Evolutionary conservation across 2,888 invertebrate species (phyloP).

Genomic region (Linyphia triangularis): DNA sequence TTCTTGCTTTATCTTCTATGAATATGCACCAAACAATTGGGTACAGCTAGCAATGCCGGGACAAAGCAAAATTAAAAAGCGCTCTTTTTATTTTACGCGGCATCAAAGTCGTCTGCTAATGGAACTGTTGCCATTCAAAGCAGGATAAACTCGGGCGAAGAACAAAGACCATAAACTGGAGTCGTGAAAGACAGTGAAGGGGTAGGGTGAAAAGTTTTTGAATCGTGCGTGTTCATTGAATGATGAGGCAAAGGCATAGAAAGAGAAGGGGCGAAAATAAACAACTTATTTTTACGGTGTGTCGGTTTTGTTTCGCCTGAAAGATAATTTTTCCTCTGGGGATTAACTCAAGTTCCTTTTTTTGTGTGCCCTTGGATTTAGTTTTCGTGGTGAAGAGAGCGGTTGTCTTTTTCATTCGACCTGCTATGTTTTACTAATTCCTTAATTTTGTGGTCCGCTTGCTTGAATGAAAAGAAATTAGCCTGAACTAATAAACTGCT

Average conservation of each 20-base stretch:
- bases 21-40: neutral
- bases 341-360: neutral
- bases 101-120: slow-evolving; percentile 40
- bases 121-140: slow-evolving; percentile 52
- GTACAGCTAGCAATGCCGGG: neutral
- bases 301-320: slow-evolving; percentile 15
- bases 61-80: neutral
- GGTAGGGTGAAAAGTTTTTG: neutral
- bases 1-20: too few species aligned
- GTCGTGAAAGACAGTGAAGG: neutral
- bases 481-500: too few species aligned
- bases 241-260: neutral
- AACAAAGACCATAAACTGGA: slow-evolving; percentile 7
- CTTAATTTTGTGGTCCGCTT: neutral
- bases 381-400: neutral
- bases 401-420: neutral
- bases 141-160: slow-evolving; percentile 7
- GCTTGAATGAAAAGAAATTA: too few species aligned
- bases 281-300: slow-evolving; percentile 48
- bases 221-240: neutral
- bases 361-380: neutral
- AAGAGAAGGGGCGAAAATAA: slow-evolving; percentile 32
- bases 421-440: too few species aligned
- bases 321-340: neutral
- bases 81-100: neutral